Conservation (phyloP, 2,888 invertebrate species). For the Drosophila emarginata region DNA sequence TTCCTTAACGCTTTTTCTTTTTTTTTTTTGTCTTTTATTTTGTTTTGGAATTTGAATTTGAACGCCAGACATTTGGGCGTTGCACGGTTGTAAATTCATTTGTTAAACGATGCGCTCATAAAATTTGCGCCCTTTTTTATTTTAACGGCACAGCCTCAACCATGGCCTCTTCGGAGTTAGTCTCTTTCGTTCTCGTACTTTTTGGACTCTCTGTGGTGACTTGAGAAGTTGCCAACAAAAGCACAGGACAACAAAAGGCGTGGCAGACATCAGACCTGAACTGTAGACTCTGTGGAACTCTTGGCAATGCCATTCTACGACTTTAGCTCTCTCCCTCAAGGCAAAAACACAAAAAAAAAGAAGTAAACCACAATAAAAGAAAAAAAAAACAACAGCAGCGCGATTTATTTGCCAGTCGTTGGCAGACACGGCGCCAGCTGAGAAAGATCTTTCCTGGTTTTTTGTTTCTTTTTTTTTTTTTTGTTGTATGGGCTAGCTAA, state of each 20-base stretch:
- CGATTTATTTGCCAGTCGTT: conserved; percentile 79
- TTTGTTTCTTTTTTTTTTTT: conserved; percentile 7
- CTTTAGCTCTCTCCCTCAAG: conserved; percentile 43
- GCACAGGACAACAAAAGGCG: conserved; percentile 63
- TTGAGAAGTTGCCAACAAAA: conserved; percentile 55
- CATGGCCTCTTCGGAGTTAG: conserved; percentile 19
- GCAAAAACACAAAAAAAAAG: conserved; percentile 44
- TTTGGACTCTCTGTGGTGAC: conserved; percentile 10
- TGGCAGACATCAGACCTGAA: conserved; percentile 52
- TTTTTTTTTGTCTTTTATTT: conserved; percentile 16
- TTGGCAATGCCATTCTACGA: conserved; percentile 68
- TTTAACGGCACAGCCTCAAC: conserved; percentile 48
- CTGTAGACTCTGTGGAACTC: conserved; percentile 38
- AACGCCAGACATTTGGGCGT: conserved; percentile 83
- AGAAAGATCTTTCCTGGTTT: conserved; percentile 32
- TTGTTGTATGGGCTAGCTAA: conserved; percentile 31
- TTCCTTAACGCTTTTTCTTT: conserved; percentile 22
- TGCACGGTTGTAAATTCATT: conserved; percentile 83
- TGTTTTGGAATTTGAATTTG: conserved; percentile 79
- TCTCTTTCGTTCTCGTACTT: conserved; percentile 4
- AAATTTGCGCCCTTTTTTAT: conserved; percentile 77
- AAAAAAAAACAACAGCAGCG: conserved; percentile 77
- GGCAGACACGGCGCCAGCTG: conserved; percentile 72
- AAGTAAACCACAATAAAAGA: conserved; percentile 30
- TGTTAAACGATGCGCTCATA: conserved; percentile 83